A percentile compares a stretch with the other conserved stretches of the same genome.
phyloP scores from a whole-genome alignment of 2,797 vertebrate genomes.

The Pangasius macronema region DNA sequence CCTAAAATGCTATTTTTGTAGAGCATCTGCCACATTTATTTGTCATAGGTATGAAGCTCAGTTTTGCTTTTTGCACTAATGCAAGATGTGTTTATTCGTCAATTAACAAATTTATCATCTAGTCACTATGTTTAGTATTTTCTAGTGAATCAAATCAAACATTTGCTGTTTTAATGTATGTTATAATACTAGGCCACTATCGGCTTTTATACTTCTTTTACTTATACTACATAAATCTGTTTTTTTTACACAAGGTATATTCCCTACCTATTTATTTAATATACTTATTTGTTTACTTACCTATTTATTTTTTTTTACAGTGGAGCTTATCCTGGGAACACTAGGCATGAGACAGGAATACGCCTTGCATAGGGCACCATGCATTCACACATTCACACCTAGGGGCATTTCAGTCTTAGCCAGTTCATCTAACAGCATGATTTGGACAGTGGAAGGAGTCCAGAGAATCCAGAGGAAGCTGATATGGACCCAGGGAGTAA shows the following conservation, averaged over 20 bases:
- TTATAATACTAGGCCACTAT: background rate
- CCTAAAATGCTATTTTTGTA: background rate
- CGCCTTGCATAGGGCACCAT: background rate
- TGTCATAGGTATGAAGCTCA: background rate
- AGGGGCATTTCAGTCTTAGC: background rate
- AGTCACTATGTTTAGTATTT: background rate
- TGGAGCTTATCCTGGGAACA: background rate
- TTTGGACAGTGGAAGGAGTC: background rate
- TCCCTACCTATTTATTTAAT: background rate
- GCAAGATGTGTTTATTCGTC: background rate
- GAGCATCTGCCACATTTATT: background rate
- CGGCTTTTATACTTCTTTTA: background rate
- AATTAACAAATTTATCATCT: background rate
- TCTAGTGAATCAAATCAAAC: background rate
- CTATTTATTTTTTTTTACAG: background rate
- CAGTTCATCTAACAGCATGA: background rate
- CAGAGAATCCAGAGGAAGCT: background rate
- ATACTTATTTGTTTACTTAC: background rate
- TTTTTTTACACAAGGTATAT: background rate
- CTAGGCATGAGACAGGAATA: background rate
- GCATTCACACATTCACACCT: background rate
- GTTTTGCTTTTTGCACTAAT: background rate
- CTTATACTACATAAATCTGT: background rate
- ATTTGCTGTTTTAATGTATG: background rate
- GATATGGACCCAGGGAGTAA: background rate